Conservation (phyloP, 2,113 vertebrate species). For the Brachionichthys hirsutus region DNA sequence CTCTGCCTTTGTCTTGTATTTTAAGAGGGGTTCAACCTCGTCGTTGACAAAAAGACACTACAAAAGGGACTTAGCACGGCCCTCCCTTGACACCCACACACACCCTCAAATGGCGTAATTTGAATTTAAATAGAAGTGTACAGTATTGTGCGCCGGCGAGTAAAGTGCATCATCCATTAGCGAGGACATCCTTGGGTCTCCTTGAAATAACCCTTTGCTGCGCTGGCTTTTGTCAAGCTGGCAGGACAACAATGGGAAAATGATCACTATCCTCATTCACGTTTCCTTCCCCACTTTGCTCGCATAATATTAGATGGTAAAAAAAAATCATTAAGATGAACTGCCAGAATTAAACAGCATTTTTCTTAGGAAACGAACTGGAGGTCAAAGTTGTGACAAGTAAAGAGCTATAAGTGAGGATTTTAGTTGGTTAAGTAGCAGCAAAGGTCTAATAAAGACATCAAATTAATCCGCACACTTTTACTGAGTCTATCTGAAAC, state of each 20-base stretch:
- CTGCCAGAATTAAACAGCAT: slow-evolving; percentile 19
- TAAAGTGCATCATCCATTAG: slow-evolving; percentile 67
- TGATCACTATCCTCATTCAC: slow-evolving; percentile 43
- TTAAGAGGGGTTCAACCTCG: slow-evolving; percentile 61
- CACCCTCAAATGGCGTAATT: slow-evolving; percentile 51
- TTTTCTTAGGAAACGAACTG: slow-evolving; percentile 20
- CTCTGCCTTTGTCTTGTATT: slow-evolving; percentile 65
- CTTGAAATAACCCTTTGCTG: slow-evolving; percentile 58
- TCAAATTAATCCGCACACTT: no score
- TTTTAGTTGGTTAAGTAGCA: slow-evolving; percentile 3
- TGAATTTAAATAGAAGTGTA: slow-evolving; percentile 68
- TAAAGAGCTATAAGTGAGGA: neutral
- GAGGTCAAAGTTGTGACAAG: slow-evolving; percentile 12
- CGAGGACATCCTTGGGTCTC: slow-evolving; percentile 54
- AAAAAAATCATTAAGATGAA: slow-evolving; percentile 48
- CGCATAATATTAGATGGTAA: slow-evolving; percentile 29
- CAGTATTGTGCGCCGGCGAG: slow-evolving; percentile 59
- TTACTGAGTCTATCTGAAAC: no score
- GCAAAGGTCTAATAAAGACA: slow-evolving; percentile 4
- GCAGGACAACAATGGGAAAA: slow-evolving; percentile 57
- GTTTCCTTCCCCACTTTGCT: slow-evolving; percentile 18
- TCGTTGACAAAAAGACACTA: slow-evolving; percentile 57
- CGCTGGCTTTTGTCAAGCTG: slow-evolving; percentile 50
- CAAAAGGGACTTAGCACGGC: slow-evolving; percentile 38
- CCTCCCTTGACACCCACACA: slow-evolving; percentile 18